Evolutionary conservation across 2,113 vertebrate genomes (phyloP).

Genomic region (Tringa solitaria): DNA sequence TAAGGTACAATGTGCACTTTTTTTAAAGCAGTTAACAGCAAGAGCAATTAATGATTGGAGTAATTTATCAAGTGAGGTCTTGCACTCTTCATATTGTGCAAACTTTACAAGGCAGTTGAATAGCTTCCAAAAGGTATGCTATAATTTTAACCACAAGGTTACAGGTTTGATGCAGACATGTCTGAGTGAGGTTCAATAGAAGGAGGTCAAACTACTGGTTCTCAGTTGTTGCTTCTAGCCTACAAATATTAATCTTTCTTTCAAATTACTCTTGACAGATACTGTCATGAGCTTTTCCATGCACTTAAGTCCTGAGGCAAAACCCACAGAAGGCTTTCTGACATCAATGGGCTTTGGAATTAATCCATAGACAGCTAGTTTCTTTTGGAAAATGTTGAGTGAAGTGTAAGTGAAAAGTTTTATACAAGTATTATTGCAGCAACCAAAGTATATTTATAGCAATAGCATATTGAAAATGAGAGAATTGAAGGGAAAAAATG

Average conservation of each 20-base stretch:
- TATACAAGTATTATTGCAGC: not conserved
- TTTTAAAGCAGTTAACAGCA: not conserved
- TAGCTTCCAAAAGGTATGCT: not conserved
- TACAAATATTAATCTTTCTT: constrained; percentile 45
- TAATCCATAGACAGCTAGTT: constrained; percentile 10
- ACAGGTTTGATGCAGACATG: not conserved
- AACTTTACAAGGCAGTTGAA: not conserved
- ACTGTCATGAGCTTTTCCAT: constrained; percentile 15
- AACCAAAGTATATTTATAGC: not conserved
- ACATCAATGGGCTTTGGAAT: constrained; percentile 36
- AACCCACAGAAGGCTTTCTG: constrained; percentile 5
- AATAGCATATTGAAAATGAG: not conserved
- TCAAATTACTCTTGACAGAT: constrained; percentile 45
- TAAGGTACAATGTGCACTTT: not conserved
- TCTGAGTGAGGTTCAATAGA: not conserved
- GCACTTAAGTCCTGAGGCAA: constrained; percentile 24
- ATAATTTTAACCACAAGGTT: not conserved
- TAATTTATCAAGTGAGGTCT: not conserved
- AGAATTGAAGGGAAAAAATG: not conserved
- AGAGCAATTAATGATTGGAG: not conserved
- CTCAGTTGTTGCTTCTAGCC: not conserved
- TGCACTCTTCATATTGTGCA: not conserved
- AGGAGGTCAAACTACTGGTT: not conserved
- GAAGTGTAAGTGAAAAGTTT: constrained; percentile 51
- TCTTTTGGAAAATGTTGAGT: constrained; percentile 14